A percentile compares a stretch with the other conserved stretches of the same genome.
Conservation (phyloP, 2,888 invertebrate species). For the Blastobasis lacticolella region DNA sequence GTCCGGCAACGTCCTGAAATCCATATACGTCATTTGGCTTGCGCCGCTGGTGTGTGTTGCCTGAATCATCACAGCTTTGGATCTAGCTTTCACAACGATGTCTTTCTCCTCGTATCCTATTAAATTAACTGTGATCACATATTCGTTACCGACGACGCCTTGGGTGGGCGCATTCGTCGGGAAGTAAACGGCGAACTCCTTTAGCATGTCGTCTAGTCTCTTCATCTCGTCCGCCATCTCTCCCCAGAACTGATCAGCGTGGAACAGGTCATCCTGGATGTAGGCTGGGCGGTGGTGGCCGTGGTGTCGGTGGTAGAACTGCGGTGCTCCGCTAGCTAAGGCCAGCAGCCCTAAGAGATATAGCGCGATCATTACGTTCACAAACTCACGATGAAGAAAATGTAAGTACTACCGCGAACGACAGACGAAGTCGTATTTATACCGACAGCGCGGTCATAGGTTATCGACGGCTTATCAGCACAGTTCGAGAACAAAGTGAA, state of each 20-base stretch:
- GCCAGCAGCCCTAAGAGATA: slow-evolving; percentile 33
- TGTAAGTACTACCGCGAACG: no score
- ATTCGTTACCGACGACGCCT: slow-evolving; percentile 37
- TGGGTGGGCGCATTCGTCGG: slow-evolving; percentile 25
- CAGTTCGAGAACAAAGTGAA: no score
- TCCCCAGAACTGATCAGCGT: slow-evolving; percentile 44
- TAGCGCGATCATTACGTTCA: slow-evolving; percentile 31
- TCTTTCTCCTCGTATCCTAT: slow-evolving; percentile 47
- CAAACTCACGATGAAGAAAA: no score
- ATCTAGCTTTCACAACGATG: slow-evolving; percentile 50
- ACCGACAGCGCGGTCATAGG: no score
- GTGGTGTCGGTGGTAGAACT: slow-evolving; percentile 11
- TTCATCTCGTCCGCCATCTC: slow-evolving; percentile 36
- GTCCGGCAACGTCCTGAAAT: slow-evolving; percentile 37
- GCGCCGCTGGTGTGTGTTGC: slow-evolving; percentile 29
- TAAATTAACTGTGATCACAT: slow-evolving; percentile 39
- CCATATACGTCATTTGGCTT: slow-evolving; percentile 31
- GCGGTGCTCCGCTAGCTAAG: slow-evolving; percentile 41
- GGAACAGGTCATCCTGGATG: slow-evolving; percentile 34
- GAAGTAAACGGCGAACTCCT: slow-evolving; percentile 34
- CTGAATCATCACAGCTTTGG: slow-evolving; percentile 50
- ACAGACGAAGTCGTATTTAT: no score
- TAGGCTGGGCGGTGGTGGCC: slow-evolving; percentile 13
- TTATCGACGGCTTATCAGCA: no score
- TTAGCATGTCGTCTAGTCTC: slow-evolving; percentile 36